Evolutionary conservation across 2,113 vertebrate genomes (phyloP).

Genomic region (Tiliqua scincoides): DNA sequence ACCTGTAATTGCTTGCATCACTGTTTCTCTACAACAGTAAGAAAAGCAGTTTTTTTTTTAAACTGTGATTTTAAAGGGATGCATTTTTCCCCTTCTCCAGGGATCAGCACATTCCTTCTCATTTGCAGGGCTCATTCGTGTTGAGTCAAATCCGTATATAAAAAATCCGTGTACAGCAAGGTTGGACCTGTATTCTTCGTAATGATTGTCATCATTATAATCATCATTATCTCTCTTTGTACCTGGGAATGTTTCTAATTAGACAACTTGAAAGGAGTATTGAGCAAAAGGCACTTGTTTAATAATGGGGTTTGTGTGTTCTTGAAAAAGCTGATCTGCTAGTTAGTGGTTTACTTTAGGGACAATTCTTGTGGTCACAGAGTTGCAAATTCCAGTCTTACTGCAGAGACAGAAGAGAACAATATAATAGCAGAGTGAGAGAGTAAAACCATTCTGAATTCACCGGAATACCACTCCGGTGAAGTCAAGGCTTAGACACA

Average conservation of each 20-base stretch:
- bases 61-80: no score
- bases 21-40: no score
- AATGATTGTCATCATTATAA: no score
- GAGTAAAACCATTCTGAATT: conserved; percentile 39
- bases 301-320: not conserved
- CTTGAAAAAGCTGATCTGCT: not conserved
- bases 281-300: not conserved
- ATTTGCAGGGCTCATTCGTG: no score
- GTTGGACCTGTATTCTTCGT: no score
- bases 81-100: no score
- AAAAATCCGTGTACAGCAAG: no score
- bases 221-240: not conserved
- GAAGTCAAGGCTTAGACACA: conserved; percentile 39
- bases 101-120: no score
- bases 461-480: conserved; percentile 17
- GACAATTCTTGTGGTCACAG: conserved; percentile 28
- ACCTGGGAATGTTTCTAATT: not conserved
- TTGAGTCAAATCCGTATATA: no score
- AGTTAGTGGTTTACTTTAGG: conserved; percentile 6
- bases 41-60: no score
- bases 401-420: conserved; percentile 52
- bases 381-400: conserved; percentile 49
- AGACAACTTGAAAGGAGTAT: not conserved
- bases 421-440: not conserved
- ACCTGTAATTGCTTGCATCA: no score